A percentile compares a stretch with the other conserved stretches of the same genome.
These are phyloP conservation scores for Aphidoletes aphidimyza DNA, from an alignment of 2,888 invertebrate species.

Conservation along the genomic window DNA sequence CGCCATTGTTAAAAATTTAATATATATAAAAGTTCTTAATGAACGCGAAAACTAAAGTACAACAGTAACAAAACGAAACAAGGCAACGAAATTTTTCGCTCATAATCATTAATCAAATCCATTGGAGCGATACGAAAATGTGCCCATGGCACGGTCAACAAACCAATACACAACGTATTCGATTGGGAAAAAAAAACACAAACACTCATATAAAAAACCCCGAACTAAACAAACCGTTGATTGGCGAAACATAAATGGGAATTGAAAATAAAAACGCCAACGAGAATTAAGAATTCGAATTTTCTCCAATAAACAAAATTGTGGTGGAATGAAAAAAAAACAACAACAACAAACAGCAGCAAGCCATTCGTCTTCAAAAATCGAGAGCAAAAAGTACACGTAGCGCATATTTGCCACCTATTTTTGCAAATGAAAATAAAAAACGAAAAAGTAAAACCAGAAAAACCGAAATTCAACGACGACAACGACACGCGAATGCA, in stretches of 20 bases:
- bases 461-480: slow-evolving; percentile 14
- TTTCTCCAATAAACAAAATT: background rate
- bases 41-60: background rate
- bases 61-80: background rate
- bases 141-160: slow-evolving; percentile 19
- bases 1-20: no score
- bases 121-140: slow-evolving; percentile 13
- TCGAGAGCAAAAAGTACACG: slow-evolving; percentile 4
- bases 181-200: background rate
- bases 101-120: slow-evolving; percentile 36
- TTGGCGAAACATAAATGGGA: background rate
- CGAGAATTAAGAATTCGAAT: slow-evolving; percentile 20
- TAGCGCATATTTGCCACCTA: background rate
- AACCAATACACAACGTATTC: slow-evolving; percentile 2
- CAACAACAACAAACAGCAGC: background rate
- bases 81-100: background rate
- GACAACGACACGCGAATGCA: background rate
- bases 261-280: background rate
- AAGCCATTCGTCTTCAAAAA: background rate
- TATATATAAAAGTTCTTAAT: background rate
- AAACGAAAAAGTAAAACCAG: background rate
- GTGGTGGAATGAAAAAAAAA: background rate
- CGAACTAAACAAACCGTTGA: background rate
- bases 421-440: background rate
- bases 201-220: no score